These are phyloP conservation scores for Apeltes quadracus DNA, from an alignment of 2,113 vertebrate species.

Conservation along the genomic window DNA sequence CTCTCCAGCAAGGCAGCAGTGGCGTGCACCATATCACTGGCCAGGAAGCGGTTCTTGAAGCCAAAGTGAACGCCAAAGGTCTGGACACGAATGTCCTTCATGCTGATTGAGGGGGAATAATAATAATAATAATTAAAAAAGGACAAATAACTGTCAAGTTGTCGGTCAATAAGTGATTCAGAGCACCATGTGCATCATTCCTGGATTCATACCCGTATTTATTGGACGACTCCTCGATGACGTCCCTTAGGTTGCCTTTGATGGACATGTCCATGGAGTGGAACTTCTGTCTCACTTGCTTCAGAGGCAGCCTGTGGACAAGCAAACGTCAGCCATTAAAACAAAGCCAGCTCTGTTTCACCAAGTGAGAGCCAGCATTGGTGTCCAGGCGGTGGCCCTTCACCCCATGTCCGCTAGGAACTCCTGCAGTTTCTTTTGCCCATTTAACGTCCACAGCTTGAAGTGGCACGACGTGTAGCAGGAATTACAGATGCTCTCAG, in stretches of 20 bases:
- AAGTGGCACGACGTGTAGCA: constrained; percentile 90
- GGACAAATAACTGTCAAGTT: neutral
- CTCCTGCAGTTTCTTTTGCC: constrained; percentile 94
- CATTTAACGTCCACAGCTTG: constrained; percentile 95
- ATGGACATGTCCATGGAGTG: constrained; percentile 93
- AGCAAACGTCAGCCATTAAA: neutral
- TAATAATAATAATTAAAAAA: neutral
- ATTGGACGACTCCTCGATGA: constrained; percentile 95
- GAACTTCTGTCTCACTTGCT: constrained; percentile 96
- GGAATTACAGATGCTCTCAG: constrained; percentile 95
- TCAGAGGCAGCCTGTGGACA: constrained; percentile 87
- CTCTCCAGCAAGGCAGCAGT: constrained; percentile 90
- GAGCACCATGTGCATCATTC: neutral
- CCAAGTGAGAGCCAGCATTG: too few relatives aligned
- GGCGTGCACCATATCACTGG: constrained; percentile 92
- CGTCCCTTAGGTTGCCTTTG: constrained; percentile 94
- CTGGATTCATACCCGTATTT: constrained; percentile 89
- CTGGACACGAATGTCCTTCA: constrained; percentile 96
- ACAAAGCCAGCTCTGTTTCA: neutral
- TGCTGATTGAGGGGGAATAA: constrained; percentile 72
- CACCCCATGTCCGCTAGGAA: constrained; percentile 98
- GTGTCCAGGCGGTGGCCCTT: too few relatives aligned
- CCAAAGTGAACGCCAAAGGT: constrained; percentile 96
- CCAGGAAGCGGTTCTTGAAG: constrained; percentile 96
- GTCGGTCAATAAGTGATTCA: neutral